Conservation (phyloP, 2,113 vertebrate species). For the Triplophysa dalaica region DNA sequence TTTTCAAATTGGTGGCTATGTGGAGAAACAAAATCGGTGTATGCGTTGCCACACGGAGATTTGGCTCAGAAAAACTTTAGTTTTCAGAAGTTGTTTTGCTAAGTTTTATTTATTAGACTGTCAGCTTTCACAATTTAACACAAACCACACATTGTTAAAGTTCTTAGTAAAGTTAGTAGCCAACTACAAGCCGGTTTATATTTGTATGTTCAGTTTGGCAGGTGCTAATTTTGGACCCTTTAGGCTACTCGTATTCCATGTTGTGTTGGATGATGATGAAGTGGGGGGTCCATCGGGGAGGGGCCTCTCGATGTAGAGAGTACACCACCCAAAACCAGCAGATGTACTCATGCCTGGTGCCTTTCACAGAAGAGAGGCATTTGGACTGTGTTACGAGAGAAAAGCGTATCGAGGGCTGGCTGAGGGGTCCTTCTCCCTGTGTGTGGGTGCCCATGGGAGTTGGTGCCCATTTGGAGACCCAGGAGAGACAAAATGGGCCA, state of each 20-base stretch:
- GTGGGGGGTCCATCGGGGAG: background rate
- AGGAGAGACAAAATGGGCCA: background rate
- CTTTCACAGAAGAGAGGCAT: background rate
- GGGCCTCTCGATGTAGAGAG: slow-evolving; percentile 41
- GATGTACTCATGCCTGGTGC: slow-evolving; percentile 2
- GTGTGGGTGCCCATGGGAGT: slow-evolving; percentile 17
- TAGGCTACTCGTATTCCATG: background rate
- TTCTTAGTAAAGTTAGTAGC: no score
- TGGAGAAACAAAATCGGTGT: no score
- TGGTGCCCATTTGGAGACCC: background rate
- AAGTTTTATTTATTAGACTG: no score
- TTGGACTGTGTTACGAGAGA: slow-evolving; percentile 20
- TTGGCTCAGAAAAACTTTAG: no score
- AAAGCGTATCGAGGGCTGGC: slow-evolving; percentile 26
- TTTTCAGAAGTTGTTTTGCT: no score
- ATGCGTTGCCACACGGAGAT: no score
- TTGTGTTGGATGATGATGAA: background rate
- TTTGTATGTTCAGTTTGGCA: no score
- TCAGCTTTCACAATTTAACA: no score
- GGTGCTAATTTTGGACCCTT: no score
- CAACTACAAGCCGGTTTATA: no score
- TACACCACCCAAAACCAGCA: slow-evolving; percentile 32
- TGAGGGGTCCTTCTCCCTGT: slow-evolving; percentile 7
- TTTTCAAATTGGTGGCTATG: no score
- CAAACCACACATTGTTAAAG: no score